Base-by-base conservation (phyloP, 92 coral and sea anemone genomes). In the Heteractis magnifica region DNA sequence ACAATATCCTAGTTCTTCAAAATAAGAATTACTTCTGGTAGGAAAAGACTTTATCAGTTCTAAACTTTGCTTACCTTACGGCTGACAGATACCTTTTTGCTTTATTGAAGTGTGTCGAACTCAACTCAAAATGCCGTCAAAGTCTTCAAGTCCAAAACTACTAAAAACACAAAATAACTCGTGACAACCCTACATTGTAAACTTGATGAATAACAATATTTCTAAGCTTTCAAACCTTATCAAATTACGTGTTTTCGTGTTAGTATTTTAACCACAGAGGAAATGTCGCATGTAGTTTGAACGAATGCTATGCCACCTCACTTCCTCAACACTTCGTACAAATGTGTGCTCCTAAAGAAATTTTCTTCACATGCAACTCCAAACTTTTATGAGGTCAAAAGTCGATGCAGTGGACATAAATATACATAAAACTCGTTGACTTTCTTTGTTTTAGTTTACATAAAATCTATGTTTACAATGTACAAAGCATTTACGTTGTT, bases 381-480 rank as follows among this genome's bases (percentile, higher is more conserved):
- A 62, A 62, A 62, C 5, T n/a, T 62, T 62, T 62, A 62, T 62
- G 34, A 62, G 70, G 70, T 62, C 70, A 62, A 62, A 62, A 62
- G 70, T 62, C 70, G 34, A 18, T 62, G 20, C 23, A 20, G 70
- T 10, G 23, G 34, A 62, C 70, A 62, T 18, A 62, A 62, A 62
- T 62, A 62, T 62, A 62, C 70, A 62, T 18, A 62, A 62, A 34
- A 20, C 26, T 62, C 70, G 18, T 62, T n/a, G 20, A 62, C 70
- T 62, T 8, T 62, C 26, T 5, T 62, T 62, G 70, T 62, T 62
- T 62, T 62, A 62, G 70, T 62, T 62, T 62, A 62, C 20, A 23
- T 62, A 62, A n/a, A 62, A 62, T 34, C 70, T 62, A 62, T 62
- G 70, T 62, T 62, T 62, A 62, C 70, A 62, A 62, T 62, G 70